Evolutionary conservation across 2,888 invertebrate genomes (phyloP).

Genomic region (Tetramorium bicarinatum): DNA sequence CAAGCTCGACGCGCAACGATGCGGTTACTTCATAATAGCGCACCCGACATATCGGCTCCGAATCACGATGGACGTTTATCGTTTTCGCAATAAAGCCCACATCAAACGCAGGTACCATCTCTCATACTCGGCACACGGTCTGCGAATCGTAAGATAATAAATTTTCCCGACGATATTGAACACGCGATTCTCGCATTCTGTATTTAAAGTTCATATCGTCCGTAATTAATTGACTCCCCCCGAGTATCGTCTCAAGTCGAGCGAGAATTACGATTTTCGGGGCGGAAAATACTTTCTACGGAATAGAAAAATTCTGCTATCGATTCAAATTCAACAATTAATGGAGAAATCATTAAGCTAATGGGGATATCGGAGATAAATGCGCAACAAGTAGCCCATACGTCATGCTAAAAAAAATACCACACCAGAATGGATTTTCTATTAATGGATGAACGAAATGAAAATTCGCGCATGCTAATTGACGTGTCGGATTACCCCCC

Average conservation of each 20-base stretch:
- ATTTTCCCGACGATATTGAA: slow-evolving; percentile 18
- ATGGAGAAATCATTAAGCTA: slow-evolving; percentile 36
- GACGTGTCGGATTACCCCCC: slow-evolving; percentile 21
- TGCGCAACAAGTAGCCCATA: slow-evolving; percentile 53
- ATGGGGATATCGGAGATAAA: slow-evolving; percentile 39
- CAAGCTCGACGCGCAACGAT: slow-evolving; percentile 26
- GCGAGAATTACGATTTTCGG: not conserved
- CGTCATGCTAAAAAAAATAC: slow-evolving; percentile 31
- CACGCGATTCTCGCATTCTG: not conserved
- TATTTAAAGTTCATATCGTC: slow-evolving; percentile 2
- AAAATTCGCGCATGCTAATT: slow-evolving; percentile 46
- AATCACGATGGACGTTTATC: slow-evolving; percentile 48
- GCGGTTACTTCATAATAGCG: slow-evolving; percentile 36
- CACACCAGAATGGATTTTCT: slow-evolving; percentile 24
- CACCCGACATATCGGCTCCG: slow-evolving; percentile 29
- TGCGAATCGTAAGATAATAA: slow-evolving; percentile 32
- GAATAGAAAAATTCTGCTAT: slow-evolving; percentile 2
- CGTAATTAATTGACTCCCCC: slow-evolving; percentile 11
- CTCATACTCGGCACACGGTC: not conserved
- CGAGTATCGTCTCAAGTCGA: not conserved
- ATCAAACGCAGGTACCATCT: slow-evolving; percentile 28
- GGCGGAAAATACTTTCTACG: not conserved
- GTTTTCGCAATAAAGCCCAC: slow-evolving; percentile 45
- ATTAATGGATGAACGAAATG: slow-evolving; percentile 27
- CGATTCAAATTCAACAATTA: slow-evolving; percentile 12